Evolutionary conservation across 2,888 invertebrate genomes (phyloP), one percentile per base, ranked within the genome.

Genomic region (Laspeyria flexula): DNA sequence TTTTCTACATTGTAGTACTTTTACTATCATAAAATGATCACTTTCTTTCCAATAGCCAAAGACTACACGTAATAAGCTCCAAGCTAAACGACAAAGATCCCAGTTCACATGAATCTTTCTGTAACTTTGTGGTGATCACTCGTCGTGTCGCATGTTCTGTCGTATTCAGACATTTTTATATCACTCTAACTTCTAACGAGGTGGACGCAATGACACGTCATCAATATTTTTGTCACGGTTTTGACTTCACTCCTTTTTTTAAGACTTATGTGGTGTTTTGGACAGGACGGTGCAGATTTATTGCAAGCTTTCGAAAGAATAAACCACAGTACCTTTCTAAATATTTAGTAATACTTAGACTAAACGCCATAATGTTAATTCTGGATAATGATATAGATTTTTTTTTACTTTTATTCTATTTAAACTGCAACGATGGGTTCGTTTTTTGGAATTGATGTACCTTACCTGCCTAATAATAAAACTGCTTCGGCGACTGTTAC

Each of bases 61-160:
- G n/a, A n/a, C 15, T 9, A 48, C 37, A 71, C 54, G 60, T 58
- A 68, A 56, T 65, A 56, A 38, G 4, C 45, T n/a, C 7, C 21
- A 55, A 12, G 35, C 44, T 52, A 51, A 43, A 47, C 11, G 25
- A 55, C 55, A 45, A 49, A 43, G 46, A 56, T 58, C 58, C 33
- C 51, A 46, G 29, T 34, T 37, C 31, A 25, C 76, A 74, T 79
- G 75, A 81, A 77, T 81, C 80, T 78, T 43, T 13, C 53, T 43
- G 37, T 70, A 78, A 76, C 65, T 55, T 56, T 73, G 73, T 61
- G 79, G 80, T 73, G 50, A 33, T 15, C 30, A 46, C 31, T 40
- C 50, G 39, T 27, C 35, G 3, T 29, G 3, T 2, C 10, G 16
- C 40, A 11, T 13, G 25, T 35, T 37, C 5, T 10, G 30, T 29